These are phyloP conservation scores for Spilosoma lubricipeda DNA, from an alignment of 2,888 invertebrate genomes.

Conservation along the genomic window DNA sequence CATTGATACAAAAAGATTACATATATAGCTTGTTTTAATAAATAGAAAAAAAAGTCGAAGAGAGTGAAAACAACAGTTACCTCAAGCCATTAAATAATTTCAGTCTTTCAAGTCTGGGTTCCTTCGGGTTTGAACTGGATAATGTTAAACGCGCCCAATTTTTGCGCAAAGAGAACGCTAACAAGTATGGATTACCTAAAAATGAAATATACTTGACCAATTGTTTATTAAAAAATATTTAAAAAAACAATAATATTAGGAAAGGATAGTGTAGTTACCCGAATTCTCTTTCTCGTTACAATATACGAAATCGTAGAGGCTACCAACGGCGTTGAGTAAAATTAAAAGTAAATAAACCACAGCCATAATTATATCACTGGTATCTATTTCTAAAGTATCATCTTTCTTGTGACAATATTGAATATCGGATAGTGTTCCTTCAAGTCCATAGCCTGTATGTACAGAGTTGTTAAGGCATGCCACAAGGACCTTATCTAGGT, in stretches of 20 bases:
- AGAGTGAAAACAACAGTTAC: no score
- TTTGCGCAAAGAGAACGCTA: no score
- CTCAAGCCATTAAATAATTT: no score
- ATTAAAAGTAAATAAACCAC: constrained; percentile 69
- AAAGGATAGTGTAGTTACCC: constrained; percentile 52
- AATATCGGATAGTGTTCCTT: constrained; percentile 63
- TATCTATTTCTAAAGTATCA: no score
- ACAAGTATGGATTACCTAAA: constrained; percentile 71
- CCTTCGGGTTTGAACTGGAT: no score
- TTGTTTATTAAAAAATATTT: background rate
- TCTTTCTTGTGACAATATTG: no score
- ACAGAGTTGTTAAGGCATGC: constrained; percentile 71
- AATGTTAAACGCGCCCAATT: no score
- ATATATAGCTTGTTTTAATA: constrained; percentile 35
- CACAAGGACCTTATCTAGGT: constrained; percentile 59
- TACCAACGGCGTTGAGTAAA: constrained; percentile 68
- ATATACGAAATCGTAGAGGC: constrained; percentile 62
- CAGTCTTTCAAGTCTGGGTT: no score
- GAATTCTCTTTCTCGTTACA: constrained; percentile 53
- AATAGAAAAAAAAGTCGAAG: constrained; percentile 76
- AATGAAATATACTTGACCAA: background rate
- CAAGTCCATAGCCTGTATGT: constrained; percentile 64
- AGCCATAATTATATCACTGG: no score
- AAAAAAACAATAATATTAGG: background rate
- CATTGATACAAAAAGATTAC: no score